Evolutionary conservation across 2,888 invertebrate species (phyloP).

Genomic region (Ernsta delagoae): DNA sequence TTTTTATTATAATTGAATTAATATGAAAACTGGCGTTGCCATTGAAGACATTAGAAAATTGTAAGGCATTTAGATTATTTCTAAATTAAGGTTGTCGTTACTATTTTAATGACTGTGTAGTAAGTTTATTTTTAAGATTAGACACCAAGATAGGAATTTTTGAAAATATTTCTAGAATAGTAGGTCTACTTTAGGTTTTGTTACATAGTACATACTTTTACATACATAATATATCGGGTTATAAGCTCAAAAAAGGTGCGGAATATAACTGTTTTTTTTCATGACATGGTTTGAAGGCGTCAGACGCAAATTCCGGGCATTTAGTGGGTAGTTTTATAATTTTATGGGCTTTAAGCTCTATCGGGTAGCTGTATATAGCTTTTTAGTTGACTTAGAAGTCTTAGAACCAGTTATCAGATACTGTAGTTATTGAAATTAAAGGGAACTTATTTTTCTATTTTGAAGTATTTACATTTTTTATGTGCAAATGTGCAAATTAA

Average conservation of each 20-base stretch:
- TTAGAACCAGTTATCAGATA: background rate
- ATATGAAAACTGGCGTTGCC: slow-evolving; percentile 12
- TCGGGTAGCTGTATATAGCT: slow-evolving; percentile 46
- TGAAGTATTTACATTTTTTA: background rate
- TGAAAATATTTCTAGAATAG: no score
- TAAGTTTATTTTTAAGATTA: no score
- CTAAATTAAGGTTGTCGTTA: no score
- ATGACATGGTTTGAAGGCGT: slow-evolving; percentile 25
- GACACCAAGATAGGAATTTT: no score
- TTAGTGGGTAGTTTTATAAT: slow-evolving; percentile 27
- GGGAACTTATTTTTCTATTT: background rate
- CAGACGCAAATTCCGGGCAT: slow-evolving; percentile 12
- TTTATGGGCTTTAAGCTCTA: slow-evolving; percentile 38
- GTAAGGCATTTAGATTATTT: background rate
- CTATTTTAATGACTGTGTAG: no score
- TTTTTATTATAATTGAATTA: background rate
- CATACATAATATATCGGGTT: no score
- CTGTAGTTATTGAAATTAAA: background rate
- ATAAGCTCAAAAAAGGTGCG: no score
- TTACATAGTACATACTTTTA: no score
- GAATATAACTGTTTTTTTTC: no score
- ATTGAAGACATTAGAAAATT: background rate
- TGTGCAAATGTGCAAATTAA: no score
- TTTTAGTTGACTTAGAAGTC: slow-evolving; percentile 19
- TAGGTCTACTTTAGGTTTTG: no score